These are phyloP conservation scores for Melanostigma gelatinosum DNA, from an alignment of 2,113 vertebrate genomes.

Conservation along the genomic window DNA sequence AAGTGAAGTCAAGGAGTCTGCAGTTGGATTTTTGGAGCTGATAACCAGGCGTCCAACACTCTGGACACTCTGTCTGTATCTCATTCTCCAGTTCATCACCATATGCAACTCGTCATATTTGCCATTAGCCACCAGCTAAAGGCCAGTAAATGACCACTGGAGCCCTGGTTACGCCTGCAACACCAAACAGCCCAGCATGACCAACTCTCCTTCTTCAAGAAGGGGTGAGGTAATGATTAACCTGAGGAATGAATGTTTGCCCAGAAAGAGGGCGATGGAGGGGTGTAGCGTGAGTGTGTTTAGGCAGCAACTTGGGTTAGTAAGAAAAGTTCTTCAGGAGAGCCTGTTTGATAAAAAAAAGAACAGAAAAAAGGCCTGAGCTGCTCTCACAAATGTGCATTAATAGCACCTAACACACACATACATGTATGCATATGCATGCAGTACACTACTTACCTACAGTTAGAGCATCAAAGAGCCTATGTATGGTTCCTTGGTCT, in stretches of 20 bases:
- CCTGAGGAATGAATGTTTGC: constrained; percentile 49
- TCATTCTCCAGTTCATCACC: neutral
- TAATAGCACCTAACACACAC: neutral
- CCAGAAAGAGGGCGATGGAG: constrained; percentile 16
- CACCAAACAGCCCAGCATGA: neutral
- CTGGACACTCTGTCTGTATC: neutral
- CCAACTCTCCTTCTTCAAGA: constrained; percentile 35
- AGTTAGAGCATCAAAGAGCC: constrained; percentile 93
- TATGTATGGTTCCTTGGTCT: constrained; percentile 87
- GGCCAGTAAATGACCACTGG: neutral
- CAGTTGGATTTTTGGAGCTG: neutral
- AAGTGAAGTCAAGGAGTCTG: neutral
- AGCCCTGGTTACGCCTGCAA: constrained; percentile 9
- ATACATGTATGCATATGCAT: neutral
- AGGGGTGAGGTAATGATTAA: constrained; percentile 66
- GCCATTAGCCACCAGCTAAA: neutral
- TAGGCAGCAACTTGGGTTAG: neutral
- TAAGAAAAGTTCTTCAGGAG: neutral
- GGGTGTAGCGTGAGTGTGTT: neutral
- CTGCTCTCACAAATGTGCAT: neutral
- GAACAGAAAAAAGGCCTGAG: neutral
- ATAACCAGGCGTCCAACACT: neutral
- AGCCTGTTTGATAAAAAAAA: neutral
- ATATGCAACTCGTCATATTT: neutral
- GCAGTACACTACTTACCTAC: constrained; percentile 82